Percentiles rank a stretch among this genome's conserved stretches.
Evolutionary conservation across 2,113 vertebrate genomes (phyloP).

Genomic region (Caranx melampygus): DNA sequence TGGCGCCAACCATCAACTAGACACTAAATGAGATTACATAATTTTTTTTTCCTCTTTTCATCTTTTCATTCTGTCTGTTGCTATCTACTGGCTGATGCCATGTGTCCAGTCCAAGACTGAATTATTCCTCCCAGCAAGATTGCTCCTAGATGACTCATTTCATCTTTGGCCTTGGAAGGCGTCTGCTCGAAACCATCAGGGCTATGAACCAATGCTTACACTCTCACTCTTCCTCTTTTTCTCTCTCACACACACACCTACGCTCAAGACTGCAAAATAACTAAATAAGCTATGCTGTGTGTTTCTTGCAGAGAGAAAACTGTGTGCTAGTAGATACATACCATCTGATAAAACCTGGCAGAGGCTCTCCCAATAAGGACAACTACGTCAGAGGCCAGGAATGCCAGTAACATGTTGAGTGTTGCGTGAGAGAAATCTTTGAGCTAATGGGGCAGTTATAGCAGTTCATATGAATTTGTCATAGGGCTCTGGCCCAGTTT

Average conservation of each 20-base stretch:
- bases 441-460: constrained; percentile 32
- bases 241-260: constrained; percentile 55
- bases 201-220: constrained; percentile 69
- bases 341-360: constrained; percentile 70
- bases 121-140: constrained; percentile 57
- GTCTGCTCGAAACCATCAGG: constrained; percentile 67
- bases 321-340: constrained; percentile 44
- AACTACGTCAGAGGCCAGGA: constrained; percentile 58
- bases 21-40: constrained; percentile 36
- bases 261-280: constrained; percentile 69
- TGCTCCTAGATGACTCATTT: constrained; percentile 73
- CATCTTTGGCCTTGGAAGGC: constrained; percentile 73
- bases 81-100: constrained; percentile 39
- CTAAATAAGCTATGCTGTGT: constrained; percentile 61
- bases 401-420: constrained; percentile 55
- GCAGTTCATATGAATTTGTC: constrained; percentile 44
- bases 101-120: constrained; percentile 40
- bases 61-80: constrained; percentile 30
- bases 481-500: constrained; percentile 49
- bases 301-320: constrained; percentile 54
- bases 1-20: constrained; percentile 68
- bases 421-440: constrained; percentile 44
- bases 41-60: constrained; percentile 23
- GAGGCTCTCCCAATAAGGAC: constrained; percentile 44
- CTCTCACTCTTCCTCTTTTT: constrained; percentile 26